phyloP scores from a whole-genome alignment of 1,140 invertebrate genomes.

The Aphis gossypii region DNA sequence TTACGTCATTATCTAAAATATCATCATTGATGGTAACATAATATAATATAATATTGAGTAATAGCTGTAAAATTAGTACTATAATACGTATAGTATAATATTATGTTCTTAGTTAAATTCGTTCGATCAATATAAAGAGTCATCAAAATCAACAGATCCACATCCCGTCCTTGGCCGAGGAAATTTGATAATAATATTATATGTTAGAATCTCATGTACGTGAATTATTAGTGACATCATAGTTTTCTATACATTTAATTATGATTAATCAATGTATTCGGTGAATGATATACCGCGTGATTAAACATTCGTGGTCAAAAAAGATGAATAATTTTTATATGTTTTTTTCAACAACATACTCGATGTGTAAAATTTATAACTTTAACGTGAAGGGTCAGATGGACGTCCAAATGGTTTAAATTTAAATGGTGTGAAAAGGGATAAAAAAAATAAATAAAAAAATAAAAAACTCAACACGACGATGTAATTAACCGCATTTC shows the following conservation, averaged over 20 bases:
- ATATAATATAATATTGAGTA: not conserved
- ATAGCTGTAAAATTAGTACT: not conserved
- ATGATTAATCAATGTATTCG: not conserved
- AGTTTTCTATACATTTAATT: not conserved
- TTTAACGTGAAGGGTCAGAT: not conserved
- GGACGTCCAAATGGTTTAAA: not conserved
- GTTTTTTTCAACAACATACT: not conserved
- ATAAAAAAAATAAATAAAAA: not conserved
- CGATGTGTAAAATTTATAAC: not conserved
- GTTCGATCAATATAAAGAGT: not conserved
- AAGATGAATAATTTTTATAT: not conserved
- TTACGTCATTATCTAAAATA: not conserved
- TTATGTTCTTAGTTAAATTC: not conserved
- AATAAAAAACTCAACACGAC: not conserved
- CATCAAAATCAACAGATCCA: not conserved
- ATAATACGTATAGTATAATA: not conserved
- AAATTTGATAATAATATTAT: not conserved
- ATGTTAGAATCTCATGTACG: not conserved
- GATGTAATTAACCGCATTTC: slow-evolving; percentile 31
- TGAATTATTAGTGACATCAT: not conserved
- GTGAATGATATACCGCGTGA: not conserved
- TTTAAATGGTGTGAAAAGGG: slow-evolving; percentile 27
- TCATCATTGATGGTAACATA: not conserved
- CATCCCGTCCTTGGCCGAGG: not conserved
- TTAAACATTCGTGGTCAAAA: not conserved